These are phyloP conservation scores for Drosophila jambulina DNA, from an alignment of 1,140 invertebrate species.

Conservation along the genomic window DNA sequence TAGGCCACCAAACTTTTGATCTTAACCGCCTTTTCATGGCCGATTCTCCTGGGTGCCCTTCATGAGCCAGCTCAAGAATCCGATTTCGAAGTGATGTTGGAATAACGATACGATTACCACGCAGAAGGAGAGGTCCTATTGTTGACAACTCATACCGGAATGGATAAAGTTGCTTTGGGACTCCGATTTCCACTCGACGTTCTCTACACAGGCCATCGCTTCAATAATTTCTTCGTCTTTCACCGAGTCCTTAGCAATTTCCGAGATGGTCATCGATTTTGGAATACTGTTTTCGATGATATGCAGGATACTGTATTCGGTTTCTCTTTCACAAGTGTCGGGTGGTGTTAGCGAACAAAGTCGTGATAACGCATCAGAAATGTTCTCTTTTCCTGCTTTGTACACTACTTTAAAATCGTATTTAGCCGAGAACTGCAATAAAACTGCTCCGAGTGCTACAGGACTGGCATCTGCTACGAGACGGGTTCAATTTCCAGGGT, in stretches of 20 bases:
- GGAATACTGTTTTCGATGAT: conserved; percentile 1
- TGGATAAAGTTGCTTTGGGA: too few relatives aligned
- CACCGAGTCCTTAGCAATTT: conserved; percentile 8
- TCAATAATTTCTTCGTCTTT: conserved; percentile 32
- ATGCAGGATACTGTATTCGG: conserved; percentile 2
- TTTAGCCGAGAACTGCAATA: too few relatives aligned
- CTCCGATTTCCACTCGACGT: conserved; percentile 10
- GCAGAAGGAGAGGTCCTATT: too few relatives aligned
- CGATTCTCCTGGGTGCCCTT: too few relatives aligned
- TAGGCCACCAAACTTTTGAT: too few relatives aligned
- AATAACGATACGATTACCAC: too few relatives aligned
- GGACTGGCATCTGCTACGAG: conserved; percentile 39
- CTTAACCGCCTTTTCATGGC: too few relatives aligned
- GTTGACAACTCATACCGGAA: too few relatives aligned
- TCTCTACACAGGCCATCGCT: conserved; percentile 15
- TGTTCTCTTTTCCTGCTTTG: conserved; percentile 30
- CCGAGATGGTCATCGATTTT: conserved; percentile 15
- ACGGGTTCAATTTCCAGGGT: conserved; percentile 2
- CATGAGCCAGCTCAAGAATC: conserved; percentile 67
- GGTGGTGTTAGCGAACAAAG: conserved; percentile 12
- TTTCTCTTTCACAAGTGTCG: not conserved
- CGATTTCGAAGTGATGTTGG: too few relatives aligned
- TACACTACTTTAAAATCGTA: conserved; percentile 20
- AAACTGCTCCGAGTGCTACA: conserved; percentile 32
- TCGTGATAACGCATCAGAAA: conserved; percentile 11